Percentiles rank a stretch among this genome's conserved stretches.
Evolutionary conservation across 1,140 invertebrate genomes (phyloP).

Genomic region (Danaus plexippus): DNA sequence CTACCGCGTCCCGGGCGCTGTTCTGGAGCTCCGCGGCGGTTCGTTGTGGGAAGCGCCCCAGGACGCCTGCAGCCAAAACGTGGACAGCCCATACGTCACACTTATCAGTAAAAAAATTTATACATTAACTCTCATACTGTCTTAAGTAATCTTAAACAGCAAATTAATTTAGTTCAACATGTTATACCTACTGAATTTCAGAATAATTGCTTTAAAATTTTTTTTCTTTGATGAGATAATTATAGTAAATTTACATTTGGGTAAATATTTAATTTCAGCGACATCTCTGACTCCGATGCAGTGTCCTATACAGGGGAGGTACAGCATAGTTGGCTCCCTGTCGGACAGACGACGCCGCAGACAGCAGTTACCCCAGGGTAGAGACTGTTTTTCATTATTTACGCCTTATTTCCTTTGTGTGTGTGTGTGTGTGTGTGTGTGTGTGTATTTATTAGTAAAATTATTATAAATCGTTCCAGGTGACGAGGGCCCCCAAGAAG

Average conservation of each 20-base stretch:
- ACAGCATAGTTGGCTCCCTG: slow-evolving; percentile 75
- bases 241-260: too few relatives aligned
- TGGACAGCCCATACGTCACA: slow-evolving; percentile 76
- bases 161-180: too few relatives aligned
- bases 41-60: slow-evolving; percentile 72
- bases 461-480: slow-evolving; percentile 9
- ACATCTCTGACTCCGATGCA: slow-evolving; percentile 75
- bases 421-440: too few relatives aligned
- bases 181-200: not conserved
- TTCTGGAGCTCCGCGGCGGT: slow-evolving; percentile 84
- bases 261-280: slow-evolving; percentile 66
- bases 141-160: too few relatives aligned
- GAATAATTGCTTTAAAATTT: not conserved
- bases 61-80: slow-evolving; percentile 70
- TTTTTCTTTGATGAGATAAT: too few relatives aligned
- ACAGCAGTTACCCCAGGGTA: slow-evolving; percentile 53
- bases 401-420: not conserved
- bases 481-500: slow-evolving; percentile 33
- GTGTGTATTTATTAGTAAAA: too few relatives aligned
- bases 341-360: slow-evolving; percentile 55
- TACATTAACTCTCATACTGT: not conserved
- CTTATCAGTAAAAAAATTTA: slow-evolving; percentile 81
- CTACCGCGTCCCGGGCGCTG: slow-evolving; percentile 79
- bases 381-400: slow-evolving; percentile 5
- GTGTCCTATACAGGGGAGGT: slow-evolving; percentile 80